Base-by-base conservation (phyloP, 2,113 vertebrate species). In the Apeltes quadracus region DNA sequence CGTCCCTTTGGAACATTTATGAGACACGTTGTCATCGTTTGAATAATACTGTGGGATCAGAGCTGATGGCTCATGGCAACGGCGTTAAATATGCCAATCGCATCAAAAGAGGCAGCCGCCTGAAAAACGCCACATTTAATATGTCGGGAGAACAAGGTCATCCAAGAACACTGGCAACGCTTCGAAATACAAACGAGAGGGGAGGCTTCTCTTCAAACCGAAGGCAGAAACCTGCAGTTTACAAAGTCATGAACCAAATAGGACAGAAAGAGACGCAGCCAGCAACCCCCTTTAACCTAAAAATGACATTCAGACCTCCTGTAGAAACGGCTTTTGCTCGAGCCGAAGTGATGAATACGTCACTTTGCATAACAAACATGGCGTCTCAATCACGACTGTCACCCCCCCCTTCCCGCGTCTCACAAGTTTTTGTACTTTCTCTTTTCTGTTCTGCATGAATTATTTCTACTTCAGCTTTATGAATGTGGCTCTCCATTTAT, bases 401-500 rank as follows among this genome's bases (percentile, higher is more conserved):
- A 61, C 65, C 61, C 29, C 66, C 78, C 59, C 64, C 22, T 56
- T 69, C 78, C 69, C 72, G 83, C 81, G 73, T 15, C 27, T 72
- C 61, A 56, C 27, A 73, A 64, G 46, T 57, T 43, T 65, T 61
- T n/a, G n/a, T n/a, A n/a, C n/a, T 72, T 43, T 61, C 25, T 75
- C 61, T 63, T 29, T 43, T 53, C 36, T 75, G 78, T 29, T 61
- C 43, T 39, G 36, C 36, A 43, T 75, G 75, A 83, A 61, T 64
- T 27, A 61, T 74, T 61, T 61, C 34, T 14, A n/a, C 62, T 61
- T 71, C 73, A 71, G 71, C 80, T 72, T 66, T 53, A 78, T 75
- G 43, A 36, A 79, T 65, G 14, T 79, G 76, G 77, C 69, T 59
- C 54, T 44, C 62, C 64, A 73, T 79, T 81, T 75, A 66, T 78